phyloP scores from a whole-genome alignment of 2,888 invertebrate species.

The Ormyrus nitidulus region DNA sequence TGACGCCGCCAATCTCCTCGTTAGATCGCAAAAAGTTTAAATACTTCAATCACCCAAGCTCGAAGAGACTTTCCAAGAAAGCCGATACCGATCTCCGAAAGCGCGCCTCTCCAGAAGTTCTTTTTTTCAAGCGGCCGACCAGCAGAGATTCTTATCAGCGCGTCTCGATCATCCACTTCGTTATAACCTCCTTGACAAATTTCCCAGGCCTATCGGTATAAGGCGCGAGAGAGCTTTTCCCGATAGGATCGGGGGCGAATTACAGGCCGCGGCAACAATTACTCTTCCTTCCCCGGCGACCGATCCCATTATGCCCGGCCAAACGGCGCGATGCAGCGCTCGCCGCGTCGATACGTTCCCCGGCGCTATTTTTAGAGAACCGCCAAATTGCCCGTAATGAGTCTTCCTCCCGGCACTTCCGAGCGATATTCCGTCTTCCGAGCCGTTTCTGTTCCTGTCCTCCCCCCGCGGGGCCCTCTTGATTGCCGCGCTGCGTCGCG shows the following conservation, averaged over 20 bases:
- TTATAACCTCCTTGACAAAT: constrained; percentile 16
- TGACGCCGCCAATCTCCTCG: no score
- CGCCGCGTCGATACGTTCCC: constrained; percentile 12
- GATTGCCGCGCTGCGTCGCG: constrained; percentile 32
- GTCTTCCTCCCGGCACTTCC: neutral
- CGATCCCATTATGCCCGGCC: constrained; percentile 8
- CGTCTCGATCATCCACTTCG: constrained; percentile 3
- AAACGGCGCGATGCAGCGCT: neutral
- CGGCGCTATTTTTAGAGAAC: constrained; percentile 32
- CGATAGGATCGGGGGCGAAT: constrained; percentile 5
- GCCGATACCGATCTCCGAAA: no score
- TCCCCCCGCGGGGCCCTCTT: neutral
- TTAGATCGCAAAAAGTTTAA: no score
- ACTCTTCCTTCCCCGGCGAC: neutral
- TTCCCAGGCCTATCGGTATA: constrained; percentile 9
- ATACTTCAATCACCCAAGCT: no score
- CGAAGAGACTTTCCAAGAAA: no score
- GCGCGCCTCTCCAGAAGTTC: neutral
- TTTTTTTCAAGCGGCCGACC: neutral
- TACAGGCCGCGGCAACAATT: constrained; percentile 15
- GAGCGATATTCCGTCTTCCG: no score
- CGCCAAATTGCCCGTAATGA: constrained; percentile 36
- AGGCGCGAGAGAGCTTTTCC: constrained; percentile 16
- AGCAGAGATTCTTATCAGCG: neutral
- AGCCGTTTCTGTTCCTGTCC: neutral